Base-by-base conservation (phyloP, 2,797 vertebrate species). In the Alcedo atthis region DNA sequence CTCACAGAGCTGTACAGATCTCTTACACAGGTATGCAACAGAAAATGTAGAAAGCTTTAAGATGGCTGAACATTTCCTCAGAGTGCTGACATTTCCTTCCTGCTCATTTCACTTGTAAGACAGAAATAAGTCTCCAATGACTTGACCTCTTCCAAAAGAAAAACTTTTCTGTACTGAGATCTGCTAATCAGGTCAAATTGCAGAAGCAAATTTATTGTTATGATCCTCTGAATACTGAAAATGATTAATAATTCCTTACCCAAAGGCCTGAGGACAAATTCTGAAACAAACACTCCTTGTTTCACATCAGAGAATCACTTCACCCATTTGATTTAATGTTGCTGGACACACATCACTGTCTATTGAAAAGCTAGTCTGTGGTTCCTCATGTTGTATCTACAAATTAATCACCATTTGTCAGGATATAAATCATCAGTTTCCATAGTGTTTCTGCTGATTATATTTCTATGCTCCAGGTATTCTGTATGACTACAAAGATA, bases 1-100 rank as follows among this genome's bases (percentile, higher is more conserved):
- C 24, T 81, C 71, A 61, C 1, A 62, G 71, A 77, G 33, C 37
- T 69, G 48, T 53, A 79, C 30, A 58, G 64, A 70, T 74, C 24
- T 67, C 59, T 85, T 53, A 63, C 2, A 59, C 37, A 85, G 67
- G 48, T 68, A 61, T 48, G 26, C 35, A 88, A 74, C 8, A 71
- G 45, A 91, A 92, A 87, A 91, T 55, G 43, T 42, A 66, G 73
- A 90, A 86, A 93, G 30, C 42, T 78, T 43, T 71, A 73, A 81
- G 45, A 93, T 63, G 73, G 61, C 51, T 40, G 74, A 89, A 73
- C 43, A 68, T 70, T 77, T 88, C 37, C 49, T 90, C 15, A 7
- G n/a, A 83, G 55, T 76, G 43, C 62, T 85, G 73, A 89, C 37
- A 70, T 42, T 67, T 80, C 74, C 85, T 89, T 90, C 43, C 61